Base-by-base conservation (phyloP, 1,140 invertebrate species). In the Galleria mellonella region DNA sequence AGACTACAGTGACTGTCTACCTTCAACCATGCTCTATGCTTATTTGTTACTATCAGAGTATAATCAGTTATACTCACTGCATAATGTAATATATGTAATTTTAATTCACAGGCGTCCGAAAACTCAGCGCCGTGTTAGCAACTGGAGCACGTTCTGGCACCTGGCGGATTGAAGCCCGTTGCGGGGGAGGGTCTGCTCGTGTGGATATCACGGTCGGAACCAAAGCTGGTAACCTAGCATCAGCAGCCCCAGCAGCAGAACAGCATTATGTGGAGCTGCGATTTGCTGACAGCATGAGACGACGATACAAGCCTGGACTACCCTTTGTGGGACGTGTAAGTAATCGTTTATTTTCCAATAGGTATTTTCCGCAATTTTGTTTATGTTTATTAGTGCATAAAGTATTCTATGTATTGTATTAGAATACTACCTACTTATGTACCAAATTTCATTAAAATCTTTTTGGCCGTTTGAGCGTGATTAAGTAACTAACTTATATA, bases 191-290 rank as follows among this genome's bases (percentile, higher is more conserved):
- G 1, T 89, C 89, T 27, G 77, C 84, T 1, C 65, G 82, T 0
- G 77, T 85, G 0, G 77, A 79, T 12, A 45, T 85, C 4, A 56
- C 51, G 0, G 67, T 83, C 10, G 75, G 73, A 0, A 65, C 75
- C 2, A 75, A 89, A 9, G 76, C 88, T 17, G 87, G 89, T 0
- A 83, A 69, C 11, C 37, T 67, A 0, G 55, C 72, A 1, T 74
- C 87, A 0, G 89, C 89, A 32, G 82, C 89, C 0, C 88, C 89
- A 1, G 89, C 89, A 8, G 89, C 89, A 27, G 90, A 91, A 58
- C 89, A 90, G 59, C 90, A 91, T 55, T 91, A 89, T 55, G 90
- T 91, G 1, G 89, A 91, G 54, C 73, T 91, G 32, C 68, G 89
- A 12, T 91, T 91, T 51, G 88, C 89, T 15, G 86, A 84, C 14